phyloP scores from a whole-genome alignment of 2,797 vertebrate species.

The Myotis daubentonii region DNA sequence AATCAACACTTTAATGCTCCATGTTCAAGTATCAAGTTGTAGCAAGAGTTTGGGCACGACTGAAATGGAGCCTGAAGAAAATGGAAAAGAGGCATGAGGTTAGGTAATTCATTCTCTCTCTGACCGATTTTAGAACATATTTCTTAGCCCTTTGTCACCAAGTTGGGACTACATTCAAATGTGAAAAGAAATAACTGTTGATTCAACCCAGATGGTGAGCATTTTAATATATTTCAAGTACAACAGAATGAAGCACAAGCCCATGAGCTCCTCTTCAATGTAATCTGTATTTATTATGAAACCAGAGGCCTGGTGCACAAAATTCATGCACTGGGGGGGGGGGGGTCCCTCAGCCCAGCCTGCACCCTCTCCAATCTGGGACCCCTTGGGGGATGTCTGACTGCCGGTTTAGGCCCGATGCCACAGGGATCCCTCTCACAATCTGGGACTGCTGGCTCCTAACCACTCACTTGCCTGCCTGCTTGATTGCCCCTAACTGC shows the following conservation, averaged over 20 bases:
- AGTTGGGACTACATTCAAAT: conserved; percentile 41
- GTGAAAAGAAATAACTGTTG: conserved; percentile 43
- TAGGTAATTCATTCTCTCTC: neutral
- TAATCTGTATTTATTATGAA: conserved; percentile 24
- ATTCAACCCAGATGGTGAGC: conserved; percentile 55
- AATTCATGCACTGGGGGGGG: no score
- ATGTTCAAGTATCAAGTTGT: neutral
- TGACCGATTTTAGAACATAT: conserved; percentile 6
- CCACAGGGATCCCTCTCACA: no score
- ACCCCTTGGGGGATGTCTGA: no score
- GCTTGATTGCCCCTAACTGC: no score
- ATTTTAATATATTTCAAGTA: conserved; percentile 28
- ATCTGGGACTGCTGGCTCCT: no score
- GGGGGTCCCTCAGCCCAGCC: no score
- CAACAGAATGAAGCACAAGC: neutral
- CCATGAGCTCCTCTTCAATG: neutral
- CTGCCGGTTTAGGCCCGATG: no score
- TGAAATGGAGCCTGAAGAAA: conserved; percentile 48
- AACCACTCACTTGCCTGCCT: no score
- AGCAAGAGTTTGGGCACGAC: conserved; percentile 46
- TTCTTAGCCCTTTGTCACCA: conserved; percentile 32
- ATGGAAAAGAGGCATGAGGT: neutral
- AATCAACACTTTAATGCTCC: conserved; percentile 29
- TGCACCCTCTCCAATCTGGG: no score
- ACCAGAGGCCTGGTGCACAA: no score